Percentiles rank a stretch among this genome's conserved stretches.
Evolutionary conservation across 2,888 invertebrate species (phyloP).

Genomic region (Pegoplata infirma): DNA sequence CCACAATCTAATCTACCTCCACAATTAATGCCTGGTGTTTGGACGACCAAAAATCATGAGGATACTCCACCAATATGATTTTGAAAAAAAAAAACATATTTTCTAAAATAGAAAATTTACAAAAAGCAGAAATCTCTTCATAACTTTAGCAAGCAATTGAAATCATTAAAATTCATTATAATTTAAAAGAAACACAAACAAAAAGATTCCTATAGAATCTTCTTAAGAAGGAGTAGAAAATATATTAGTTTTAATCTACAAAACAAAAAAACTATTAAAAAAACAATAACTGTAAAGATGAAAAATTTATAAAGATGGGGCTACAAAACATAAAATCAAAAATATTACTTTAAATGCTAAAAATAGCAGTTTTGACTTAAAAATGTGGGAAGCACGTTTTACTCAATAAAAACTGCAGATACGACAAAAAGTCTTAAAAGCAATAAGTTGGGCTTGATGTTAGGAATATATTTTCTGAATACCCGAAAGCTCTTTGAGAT

Average conservation of each 20-base stretch:
- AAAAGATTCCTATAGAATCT: slow-evolving; percentile 51
- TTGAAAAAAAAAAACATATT: background rate
- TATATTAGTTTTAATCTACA: background rate
- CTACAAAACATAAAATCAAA: too few relatives aligned
- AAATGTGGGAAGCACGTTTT: too few relatives aligned
- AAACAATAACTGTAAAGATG: background rate
- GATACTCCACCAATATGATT: slow-evolving; percentile 66
- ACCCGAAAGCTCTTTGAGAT: too few relatives aligned
- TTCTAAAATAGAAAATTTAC: background rate
- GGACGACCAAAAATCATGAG: slow-evolving; percentile 76
- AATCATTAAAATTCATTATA: slow-evolving; percentile 6
- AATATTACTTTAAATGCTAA: too few relatives aligned
- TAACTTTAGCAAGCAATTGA: slow-evolving; percentile 34
- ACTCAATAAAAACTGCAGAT: too few relatives aligned
- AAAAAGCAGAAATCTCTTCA: background rate
- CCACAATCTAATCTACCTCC: slow-evolving; percentile 77
- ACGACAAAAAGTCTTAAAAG: too few relatives aligned
- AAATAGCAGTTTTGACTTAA: too few relatives aligned
- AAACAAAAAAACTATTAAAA: background rate
- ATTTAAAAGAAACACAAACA: background rate
- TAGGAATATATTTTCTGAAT: too few relatives aligned
- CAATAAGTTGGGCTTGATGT: too few relatives aligned
- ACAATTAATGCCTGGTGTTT: slow-evolving; percentile 76
- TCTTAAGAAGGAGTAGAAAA: background rate
- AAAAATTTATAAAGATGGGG: background rate